Conservation (phyloP, 2,113 vertebrate genomes). For the Corythoichthys haematopterus region DNA sequence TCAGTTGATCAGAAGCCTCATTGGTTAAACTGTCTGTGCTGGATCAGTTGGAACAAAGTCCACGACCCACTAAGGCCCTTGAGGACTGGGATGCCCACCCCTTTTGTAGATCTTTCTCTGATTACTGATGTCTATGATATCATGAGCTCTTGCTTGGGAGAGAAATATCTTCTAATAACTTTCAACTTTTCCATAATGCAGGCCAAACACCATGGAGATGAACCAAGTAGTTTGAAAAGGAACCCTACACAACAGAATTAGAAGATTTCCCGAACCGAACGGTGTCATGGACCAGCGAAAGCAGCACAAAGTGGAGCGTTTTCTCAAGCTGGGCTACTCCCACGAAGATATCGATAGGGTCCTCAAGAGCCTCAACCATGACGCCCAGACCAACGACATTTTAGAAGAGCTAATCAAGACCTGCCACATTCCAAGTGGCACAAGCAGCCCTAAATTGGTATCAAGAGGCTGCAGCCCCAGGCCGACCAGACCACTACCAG, state of each 20-base stretch:
- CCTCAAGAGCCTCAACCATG: slow-evolving; percentile 75
- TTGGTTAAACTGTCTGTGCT: no score
- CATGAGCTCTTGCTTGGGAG: slow-evolving; percentile 6
- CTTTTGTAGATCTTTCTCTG: no score
- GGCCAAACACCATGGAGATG: slow-evolving; percentile 45
- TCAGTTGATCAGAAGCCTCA: no score
- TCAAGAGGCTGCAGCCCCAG: slow-evolving; percentile 16
- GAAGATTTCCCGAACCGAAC: neutral
- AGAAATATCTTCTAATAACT: slow-evolving; percentile 55
- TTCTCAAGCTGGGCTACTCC: slow-evolving; percentile 83
- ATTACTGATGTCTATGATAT: neutral
- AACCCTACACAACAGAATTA: slow-evolving; percentile 18
- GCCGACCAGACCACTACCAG: slow-evolving; percentile 5
- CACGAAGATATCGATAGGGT: slow-evolving; percentile 77
- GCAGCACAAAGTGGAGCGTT: slow-evolving; percentile 79
- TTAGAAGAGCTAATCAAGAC: slow-evolving; percentile 85
- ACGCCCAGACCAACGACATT: slow-evolving; percentile 85
- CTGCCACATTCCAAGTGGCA: slow-evolving; percentile 67
- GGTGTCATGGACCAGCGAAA: slow-evolving; percentile 61
- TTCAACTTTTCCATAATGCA: slow-evolving; percentile 44
- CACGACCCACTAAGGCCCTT: no score
- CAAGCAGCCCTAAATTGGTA: slow-evolving; percentile 24
- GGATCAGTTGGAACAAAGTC: no score
- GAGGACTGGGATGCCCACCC: no score
- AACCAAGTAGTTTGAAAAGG: slow-evolving; percentile 43